Percentiles rank a stretch among this genome's conserved stretches.
Evolutionary conservation across 1,140 invertebrate genomes (phyloP).

Genomic region (Leptinotarsa texana): DNA sequence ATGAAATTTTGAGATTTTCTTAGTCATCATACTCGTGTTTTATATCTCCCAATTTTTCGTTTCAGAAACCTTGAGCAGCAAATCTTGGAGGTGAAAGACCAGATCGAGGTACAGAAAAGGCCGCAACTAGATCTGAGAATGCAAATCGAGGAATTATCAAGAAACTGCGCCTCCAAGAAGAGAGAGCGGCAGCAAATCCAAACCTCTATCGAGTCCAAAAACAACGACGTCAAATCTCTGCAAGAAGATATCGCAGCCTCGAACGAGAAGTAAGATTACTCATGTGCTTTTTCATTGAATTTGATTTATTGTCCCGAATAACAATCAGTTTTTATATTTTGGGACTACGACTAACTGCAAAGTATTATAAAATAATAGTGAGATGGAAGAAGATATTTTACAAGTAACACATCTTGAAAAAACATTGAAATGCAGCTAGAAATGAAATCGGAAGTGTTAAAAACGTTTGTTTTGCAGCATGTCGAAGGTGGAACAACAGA

Average conservation of each 20-base stretch:
- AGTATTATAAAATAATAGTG: too few relatives aligned
- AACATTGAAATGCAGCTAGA: too few relatives aligned
- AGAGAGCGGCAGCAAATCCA: constrained; percentile 35
- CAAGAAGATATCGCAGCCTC: constrained; percentile 41
- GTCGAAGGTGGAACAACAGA: constrained; percentile 44
- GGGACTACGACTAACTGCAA: too few relatives aligned
- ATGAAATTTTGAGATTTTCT: too few relatives aligned
- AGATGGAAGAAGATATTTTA: too few relatives aligned
- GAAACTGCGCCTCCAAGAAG: constrained; percentile 33
- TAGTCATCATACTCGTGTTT: too few relatives aligned
- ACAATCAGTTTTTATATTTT: too few relatives aligned
- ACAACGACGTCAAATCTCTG: constrained; percentile 37
- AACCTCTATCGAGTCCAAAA: constrained; percentile 40
- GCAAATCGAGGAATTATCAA: constrained; percentile 34
- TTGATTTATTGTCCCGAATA: too few relatives aligned
- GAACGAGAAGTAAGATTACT: constrained; percentile 41
- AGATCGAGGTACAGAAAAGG: constrained; percentile 37
- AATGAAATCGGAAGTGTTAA: too few relatives aligned
- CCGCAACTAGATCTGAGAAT: constrained; percentile 35
- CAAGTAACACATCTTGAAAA: too few relatives aligned
- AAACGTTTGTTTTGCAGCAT: constrained; percentile 35
- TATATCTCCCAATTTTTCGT: too few relatives aligned
- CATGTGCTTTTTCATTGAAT: background rate
- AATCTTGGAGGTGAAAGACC: constrained; percentile 36
- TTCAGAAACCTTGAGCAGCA: constrained; percentile 35